Conservation (phyloP, 2,113 vertebrate genomes). For the Gobiocypris rarus region DNA sequence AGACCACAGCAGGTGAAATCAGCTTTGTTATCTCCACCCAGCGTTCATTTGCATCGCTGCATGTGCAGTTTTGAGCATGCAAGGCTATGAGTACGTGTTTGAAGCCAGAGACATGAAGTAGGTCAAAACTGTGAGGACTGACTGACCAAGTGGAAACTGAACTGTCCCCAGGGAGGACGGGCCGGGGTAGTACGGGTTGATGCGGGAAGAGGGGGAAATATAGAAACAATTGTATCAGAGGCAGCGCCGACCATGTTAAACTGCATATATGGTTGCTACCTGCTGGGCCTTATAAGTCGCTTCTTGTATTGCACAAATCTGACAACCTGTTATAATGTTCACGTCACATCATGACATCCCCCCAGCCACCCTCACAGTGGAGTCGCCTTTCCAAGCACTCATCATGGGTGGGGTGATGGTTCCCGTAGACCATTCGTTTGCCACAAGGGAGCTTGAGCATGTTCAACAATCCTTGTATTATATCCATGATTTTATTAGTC, state of each 20-base stretch:
- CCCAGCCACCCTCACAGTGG: constrained; percentile 22
- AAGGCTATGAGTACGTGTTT: constrained; percentile 3
- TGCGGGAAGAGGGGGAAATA: constrained; percentile 25
- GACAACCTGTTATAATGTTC: constrained; percentile 34
- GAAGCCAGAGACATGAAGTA: constrained; percentile 53
- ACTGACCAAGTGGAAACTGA: constrained; percentile 59
- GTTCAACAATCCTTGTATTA: constrained; percentile 37
- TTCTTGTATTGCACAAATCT: background rate
- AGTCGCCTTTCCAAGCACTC: constrained; percentile 35
- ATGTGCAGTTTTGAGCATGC: background rate
- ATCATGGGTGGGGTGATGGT: constrained; percentile 28
- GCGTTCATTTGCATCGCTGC: background rate
- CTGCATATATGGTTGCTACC: constrained; percentile 6
- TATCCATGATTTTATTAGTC: constrained; percentile 10
- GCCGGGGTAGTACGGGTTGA: constrained; percentile 18
- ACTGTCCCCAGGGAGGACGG: constrained; percentile 41
- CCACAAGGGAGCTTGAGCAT: constrained; percentile 36
- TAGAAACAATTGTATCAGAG: constrained; percentile 8
- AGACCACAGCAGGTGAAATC: background rate
- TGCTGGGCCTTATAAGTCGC: constrained; percentile 6
- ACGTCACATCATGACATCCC: constrained; percentile 28
- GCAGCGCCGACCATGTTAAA: constrained; percentile 8
- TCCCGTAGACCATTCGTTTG: constrained; percentile 27
- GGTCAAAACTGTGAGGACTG: constrained; percentile 56
- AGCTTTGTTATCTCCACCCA: background rate